Evolutionary conservation across 92 coral and sea anemone species (phyloP), one percentile per base, ranked within the genome.

Genomic region (Pocillopora meandrina): DNA sequence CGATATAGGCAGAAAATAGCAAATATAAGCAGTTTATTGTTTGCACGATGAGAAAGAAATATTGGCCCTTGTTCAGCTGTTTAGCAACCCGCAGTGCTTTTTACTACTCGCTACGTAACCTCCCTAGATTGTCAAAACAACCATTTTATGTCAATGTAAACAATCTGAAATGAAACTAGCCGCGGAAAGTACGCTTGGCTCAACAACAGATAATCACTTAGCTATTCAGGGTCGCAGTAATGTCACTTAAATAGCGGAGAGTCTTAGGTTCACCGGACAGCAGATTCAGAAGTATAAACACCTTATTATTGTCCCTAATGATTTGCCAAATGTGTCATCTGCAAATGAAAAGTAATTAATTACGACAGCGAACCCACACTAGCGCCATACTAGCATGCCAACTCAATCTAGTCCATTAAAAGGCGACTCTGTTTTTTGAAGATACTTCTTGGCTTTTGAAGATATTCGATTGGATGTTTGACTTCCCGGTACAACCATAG

Each of bases 221-320:
- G 71, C 31, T 52, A 89, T 78, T 74, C 77, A 78, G 78, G 56
- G 72, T 56, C 72, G 57, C 52, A 49, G 19, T 59, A 6, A 56
- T 66, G 74, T 66, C 80, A 70, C 75, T 83, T 72, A 77, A 79
- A 85, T 78, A 89, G 85, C 76, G 56, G 78, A 78, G 71, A 84
- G 85, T 70, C 20, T 55, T 70, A 34, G 73, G 74, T 71, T 84
- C 82, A 67, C 64, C 61, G 87, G 72, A 89, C 72, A 80, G 86
- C 89, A 63, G 72, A 89, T 82, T 89, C 88, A 79, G 90, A 88
- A 84, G 91, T 82, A 90, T 94, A 92, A 94, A 94, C 98, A 88
- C 94, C 93, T 88, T 93, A 88, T 93, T 90, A 97, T 95, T 94
- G 95, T 91, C 93, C 83, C 92, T 92, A 92, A 93, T 91, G 95